Conservation (phyloP, 2,888 invertebrate species). For the Drosophila longiperda region DNA sequence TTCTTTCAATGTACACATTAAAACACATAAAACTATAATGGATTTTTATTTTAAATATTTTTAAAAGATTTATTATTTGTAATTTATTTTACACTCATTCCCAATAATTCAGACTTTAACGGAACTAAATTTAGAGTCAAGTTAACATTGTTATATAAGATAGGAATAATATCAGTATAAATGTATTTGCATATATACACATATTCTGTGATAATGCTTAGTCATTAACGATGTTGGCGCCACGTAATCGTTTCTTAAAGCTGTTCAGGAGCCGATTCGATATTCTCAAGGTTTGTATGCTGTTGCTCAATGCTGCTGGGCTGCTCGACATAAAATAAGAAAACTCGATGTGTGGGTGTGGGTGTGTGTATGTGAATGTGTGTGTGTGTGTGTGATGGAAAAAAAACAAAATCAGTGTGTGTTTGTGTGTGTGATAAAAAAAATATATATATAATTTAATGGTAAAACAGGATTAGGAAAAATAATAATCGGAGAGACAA, state of each 20-base stretch:
- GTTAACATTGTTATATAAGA: constrained; percentile 3
- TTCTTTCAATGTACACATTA: background rate
- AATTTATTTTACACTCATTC: constrained; percentile 14
- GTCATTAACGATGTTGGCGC: constrained; percentile 29
- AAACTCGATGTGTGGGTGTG: constrained; percentile 11
- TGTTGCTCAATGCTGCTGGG: constrained; percentile 35
- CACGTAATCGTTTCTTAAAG: constrained; percentile 66
- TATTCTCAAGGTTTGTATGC: constrained; percentile 60
- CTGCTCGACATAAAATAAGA: constrained; percentile 36
- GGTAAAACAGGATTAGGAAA: background rate
- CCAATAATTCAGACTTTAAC: constrained; percentile 48
- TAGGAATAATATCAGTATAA: background rate
- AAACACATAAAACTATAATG: background rate
- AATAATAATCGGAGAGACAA: background rate
- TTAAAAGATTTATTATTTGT: constrained; percentile 37
- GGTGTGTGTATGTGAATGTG: background rate
- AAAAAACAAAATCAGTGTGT: background rate
- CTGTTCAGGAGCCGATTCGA: constrained; percentile 75
- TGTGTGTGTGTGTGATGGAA: background rate
- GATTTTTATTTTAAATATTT: background rate
- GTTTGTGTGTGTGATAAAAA: too few relatives aligned
- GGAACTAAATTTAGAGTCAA: constrained; percentile 11
- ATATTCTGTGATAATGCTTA: constrained; percentile 14
- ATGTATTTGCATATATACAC: background rate
- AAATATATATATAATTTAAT: background rate